Evolutionary conservation across 2,113 vertebrate species (phyloP).

Genomic region (Dromaius novaehollandiae): DNA sequence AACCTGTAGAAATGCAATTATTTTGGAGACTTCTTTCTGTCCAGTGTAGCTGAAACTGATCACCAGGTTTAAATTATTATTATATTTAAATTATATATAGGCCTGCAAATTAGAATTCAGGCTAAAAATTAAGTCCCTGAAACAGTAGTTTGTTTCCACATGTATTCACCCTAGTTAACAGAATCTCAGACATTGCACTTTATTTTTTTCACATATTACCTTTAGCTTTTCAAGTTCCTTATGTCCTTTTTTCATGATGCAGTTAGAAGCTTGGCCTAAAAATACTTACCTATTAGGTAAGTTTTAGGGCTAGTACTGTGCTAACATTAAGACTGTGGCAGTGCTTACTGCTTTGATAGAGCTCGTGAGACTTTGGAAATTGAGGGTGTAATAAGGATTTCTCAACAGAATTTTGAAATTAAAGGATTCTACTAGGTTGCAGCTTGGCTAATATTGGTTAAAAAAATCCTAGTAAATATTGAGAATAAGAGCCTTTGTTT

Average conservation of each 20-base stretch:
- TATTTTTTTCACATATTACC: not conserved
- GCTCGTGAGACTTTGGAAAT: not conserved
- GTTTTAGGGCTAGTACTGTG: not conserved
- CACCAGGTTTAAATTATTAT: not conserved
- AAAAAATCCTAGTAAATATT: not conserved
- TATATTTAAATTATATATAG: not conserved
- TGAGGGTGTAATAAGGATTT: not conserved
- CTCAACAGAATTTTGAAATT: not conserved
- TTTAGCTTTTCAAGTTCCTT: not conserved
- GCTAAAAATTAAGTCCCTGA: not conserved
- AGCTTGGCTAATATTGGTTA: not conserved
- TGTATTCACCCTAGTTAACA: not conserved
- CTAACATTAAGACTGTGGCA: not conserved
- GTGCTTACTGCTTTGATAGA: not conserved
- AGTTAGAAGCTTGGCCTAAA: not conserved
- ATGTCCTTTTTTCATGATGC: not conserved
- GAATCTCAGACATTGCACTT: not conserved
- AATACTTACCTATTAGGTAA: not conserved
- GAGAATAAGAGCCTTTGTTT: not conserved
- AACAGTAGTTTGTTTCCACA: not conserved
- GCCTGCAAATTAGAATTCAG: not conserved
- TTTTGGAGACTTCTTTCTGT: not conserved
- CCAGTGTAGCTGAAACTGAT: not conserved
- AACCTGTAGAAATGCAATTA: not conserved
- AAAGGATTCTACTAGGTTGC: not conserved